These are phyloP conservation scores for Hydriomena furcata DNA, from an alignment of 2,888 invertebrate genomes.

Conservation along the genomic window DNA sequence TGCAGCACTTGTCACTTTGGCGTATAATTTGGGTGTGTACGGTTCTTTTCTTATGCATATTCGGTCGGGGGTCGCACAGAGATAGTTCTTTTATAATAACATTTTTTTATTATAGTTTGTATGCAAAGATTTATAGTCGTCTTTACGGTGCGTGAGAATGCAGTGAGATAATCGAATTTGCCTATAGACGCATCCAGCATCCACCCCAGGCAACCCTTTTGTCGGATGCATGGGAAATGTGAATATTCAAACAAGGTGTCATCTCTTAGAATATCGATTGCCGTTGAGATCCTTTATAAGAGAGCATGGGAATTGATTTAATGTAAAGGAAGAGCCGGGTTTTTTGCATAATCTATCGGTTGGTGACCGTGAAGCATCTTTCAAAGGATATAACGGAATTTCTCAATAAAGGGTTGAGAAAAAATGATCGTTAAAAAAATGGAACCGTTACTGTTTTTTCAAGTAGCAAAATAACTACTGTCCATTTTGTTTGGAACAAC, in stretches of 20 bases:
- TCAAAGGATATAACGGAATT: conserved; percentile 71
- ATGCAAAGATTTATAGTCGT: conserved; percentile 82
- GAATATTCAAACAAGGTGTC: conserved; percentile 84
- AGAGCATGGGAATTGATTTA: conserved; percentile 79
- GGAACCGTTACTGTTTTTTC: conserved; percentile 68
- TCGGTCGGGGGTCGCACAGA: conserved; percentile 69
- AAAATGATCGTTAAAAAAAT: conserved; percentile 68
- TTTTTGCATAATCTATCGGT: conserved; percentile 82
- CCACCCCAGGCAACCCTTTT: conserved; percentile 75
- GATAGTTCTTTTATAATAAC: conserved; percentile 80
- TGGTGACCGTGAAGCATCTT: conserved; percentile 56
- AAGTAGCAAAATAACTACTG: conserved; percentile 54
- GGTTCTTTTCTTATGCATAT: conserved; percentile 78
- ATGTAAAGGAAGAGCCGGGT: conserved; percentile 75
- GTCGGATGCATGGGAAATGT: conserved; percentile 75
- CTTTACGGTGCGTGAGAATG: conserved; percentile 77
- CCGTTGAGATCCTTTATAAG: conserved; percentile 69
- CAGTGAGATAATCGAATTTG: conserved; percentile 81
- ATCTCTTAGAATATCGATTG: conserved; percentile 83
- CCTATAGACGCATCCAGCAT: conserved; percentile 78
- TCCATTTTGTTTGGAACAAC: conserved; percentile 52
- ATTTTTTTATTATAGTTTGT: conserved; percentile 71
- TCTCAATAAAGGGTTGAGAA: conserved; percentile 66
- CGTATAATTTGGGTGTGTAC: conserved; percentile 80
- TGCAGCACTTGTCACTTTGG: conserved; percentile 77